Evolutionary conservation across 2,113 vertebrate genomes (phyloP).

Genomic region (chimpanzee (Pan troglodytes)): NHGRI_mPanTro3-v2.1_pri NC_072402.2:157608501-157609000

Average conservation of each 20-base stretch:
- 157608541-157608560: background rate
- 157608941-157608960: background rate
- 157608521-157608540: background rate
- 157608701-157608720: background rate
- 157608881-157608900: background rate
- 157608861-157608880: background rate
- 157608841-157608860: background rate
- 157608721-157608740: background rate
- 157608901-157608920: background rate
- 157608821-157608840: background rate
- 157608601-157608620: background rate
- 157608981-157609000: background rate
- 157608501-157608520: background rate
- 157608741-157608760: background rate
- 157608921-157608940: background rate
- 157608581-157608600: background rate
- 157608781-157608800: background rate
- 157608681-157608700: background rate
- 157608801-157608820: background rate
- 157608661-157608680: background rate
- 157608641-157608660: background rate
- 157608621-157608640: no score
- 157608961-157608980: background rate
- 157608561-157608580: background rate
- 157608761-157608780: background rate